Evolutionary conservation across 2,888 invertebrate genomes (phyloP).

Genomic region (Halocaridina rubra): DNA sequence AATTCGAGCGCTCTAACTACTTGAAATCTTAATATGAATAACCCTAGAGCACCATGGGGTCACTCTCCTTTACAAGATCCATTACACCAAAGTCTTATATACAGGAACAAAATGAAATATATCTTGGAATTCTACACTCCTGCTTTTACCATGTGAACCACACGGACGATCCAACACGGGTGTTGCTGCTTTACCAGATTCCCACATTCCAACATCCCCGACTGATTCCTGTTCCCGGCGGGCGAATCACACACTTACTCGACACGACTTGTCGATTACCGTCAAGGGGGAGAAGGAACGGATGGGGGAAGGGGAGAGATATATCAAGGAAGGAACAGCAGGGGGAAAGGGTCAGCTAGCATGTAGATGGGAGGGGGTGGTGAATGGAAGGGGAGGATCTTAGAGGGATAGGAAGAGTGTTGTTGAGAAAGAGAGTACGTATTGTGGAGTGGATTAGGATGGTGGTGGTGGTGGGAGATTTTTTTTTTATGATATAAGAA

Average conservation of each 20-base stretch:
- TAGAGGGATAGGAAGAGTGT: not conserved
- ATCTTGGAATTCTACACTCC: not conserved
- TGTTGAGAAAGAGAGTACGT: not conserved
- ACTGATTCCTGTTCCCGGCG: conserved; percentile 55
- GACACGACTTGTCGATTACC: conserved; percentile 56
- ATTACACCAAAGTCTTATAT: too few relatives aligned
- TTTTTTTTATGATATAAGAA: too few relatives aligned
- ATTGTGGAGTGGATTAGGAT: not conserved
- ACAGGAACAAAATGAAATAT: too few relatives aligned
- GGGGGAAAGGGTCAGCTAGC: not conserved
- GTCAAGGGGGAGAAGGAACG: conserved; percentile 27
- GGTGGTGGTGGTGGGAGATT: not conserved
- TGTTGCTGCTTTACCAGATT: conserved; percentile 48
- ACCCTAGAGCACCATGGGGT: too few relatives aligned
- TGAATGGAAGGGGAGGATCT: not conserved
- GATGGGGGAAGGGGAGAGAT: not conserved
- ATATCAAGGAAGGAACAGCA: not conserved
- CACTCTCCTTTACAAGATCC: too few relatives aligned
- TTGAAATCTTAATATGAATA: too few relatives aligned
- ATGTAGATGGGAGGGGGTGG: not conserved
- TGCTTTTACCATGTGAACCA: conserved; percentile 30
- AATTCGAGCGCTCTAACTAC: too few relatives aligned
- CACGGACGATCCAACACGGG: conserved; percentile 15
- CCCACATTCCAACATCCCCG: conserved; percentile 55
- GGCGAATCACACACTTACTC: conserved; percentile 56